phyloP scores from a whole-genome alignment of 2,888 invertebrate species.

The Ophion ellenae region DNA sequence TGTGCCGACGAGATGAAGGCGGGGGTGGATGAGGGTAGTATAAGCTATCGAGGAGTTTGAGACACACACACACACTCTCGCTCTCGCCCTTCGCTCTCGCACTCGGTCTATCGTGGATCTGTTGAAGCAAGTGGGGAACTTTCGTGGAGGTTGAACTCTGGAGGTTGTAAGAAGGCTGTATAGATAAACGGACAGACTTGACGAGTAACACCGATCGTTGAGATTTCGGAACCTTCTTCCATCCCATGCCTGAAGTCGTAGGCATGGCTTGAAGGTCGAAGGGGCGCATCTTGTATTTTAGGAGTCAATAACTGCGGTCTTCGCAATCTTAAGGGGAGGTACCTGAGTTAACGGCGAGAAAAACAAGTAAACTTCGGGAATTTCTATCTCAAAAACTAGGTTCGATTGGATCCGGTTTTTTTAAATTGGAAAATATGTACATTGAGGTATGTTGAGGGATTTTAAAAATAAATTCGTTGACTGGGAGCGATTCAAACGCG shows the following conservation, averaged over 20 bases:
- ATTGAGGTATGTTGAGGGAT: too few species aligned
- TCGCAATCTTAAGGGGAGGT: neutral
- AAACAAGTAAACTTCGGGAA: too few species aligned
- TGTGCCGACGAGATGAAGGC: constrained; percentile 10
- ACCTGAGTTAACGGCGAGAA: too few species aligned
- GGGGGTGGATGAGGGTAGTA: constrained; percentile 10
- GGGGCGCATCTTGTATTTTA: neutral
- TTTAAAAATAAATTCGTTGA: too few species aligned
- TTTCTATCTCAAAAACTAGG: too few species aligned
- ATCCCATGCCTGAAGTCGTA: constrained; percentile 8
- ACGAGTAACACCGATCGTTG: constrained; percentile 23
- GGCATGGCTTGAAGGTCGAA: neutral
- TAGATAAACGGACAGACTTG: constrained; percentile 11
- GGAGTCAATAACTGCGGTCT: neutral
- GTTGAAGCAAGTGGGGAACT: constrained; percentile 26
- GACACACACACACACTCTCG: neutral
- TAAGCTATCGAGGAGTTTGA: constrained; percentile 52
- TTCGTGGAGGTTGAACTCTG: constrained; percentile 11
- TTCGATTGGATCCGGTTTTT: too few species aligned
- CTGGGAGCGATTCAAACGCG: too few species aligned
- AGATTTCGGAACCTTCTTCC: constrained; percentile 10
- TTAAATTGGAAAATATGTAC: too few species aligned
- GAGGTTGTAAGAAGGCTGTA: constrained; percentile 12
- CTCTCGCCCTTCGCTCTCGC: neutral
- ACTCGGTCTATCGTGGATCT: constrained; percentile 14